Evolutionary conservation across 2,888 invertebrate genomes (phyloP), one percentile per base, ranked within the genome.

Genomic region (Coremacera marginata): DNA sequence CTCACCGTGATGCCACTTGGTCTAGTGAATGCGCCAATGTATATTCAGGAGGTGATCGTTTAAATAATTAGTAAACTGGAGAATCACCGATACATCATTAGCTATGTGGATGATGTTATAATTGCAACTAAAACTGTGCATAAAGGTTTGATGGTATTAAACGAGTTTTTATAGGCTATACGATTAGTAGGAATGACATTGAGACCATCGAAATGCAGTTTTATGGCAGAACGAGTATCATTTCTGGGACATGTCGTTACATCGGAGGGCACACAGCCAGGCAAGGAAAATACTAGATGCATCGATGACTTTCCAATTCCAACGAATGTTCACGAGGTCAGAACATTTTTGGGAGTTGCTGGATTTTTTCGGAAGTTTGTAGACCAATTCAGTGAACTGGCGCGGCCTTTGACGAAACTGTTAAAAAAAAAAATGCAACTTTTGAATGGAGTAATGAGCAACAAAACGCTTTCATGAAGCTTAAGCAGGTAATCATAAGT

Each of bases 21-120:
- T 31, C 5, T 31, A 31, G 31, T 84, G 84, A 87, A 87, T 71
- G 85, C 86, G 1, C 85, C 86, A 14, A 80, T 82, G 34, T 82
- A 82, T 25, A 88, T 87, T 79, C 86, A 87, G 71, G 77, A 84
- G 14, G 77, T 27, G 19, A 70, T 78, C 16, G 7, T 9, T 25
- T 1, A 3, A 4, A 27, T 34, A 22, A 65, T 65, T 34, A 16
- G n/a, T 16, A 31, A 16, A 7, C 22, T 65, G 8, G 37, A 34
- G 44, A 34, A 44, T 37, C 14, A 7, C 16, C 31, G 22, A 37
- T 16, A n/a, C 2, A 44, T 65, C n/a, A 37, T 65, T 14, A 65
- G 34, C 37, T 65, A 65, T 5, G 31, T 31, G 3, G 31, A 31
- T 31, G 5, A 31, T 4, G 31, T 31, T 31, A 31, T 31, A 31